A percentile compares a stretch with the other conserved stretches of the same genome.
phyloP scores from a whole-genome alignment of 2,888 invertebrate species.

The Nemotelus pantherinus region DNA sequence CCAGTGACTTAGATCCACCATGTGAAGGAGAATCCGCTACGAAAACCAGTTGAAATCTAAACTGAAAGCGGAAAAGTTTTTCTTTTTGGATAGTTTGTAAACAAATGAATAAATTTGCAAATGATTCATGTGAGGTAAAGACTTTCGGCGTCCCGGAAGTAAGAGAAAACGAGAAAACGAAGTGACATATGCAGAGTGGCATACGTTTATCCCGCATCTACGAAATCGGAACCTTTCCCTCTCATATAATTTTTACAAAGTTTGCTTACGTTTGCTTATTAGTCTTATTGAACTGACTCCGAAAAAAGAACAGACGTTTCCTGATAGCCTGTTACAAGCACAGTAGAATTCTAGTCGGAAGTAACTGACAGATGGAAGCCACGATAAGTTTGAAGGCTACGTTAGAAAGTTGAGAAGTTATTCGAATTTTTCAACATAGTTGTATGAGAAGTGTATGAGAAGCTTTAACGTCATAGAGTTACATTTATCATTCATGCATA shows the following conservation, averaged over 20 bases:
- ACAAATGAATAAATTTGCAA: slow-evolving; percentile 8
- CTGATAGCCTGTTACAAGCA: not conserved
- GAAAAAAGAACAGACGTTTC: not conserved
- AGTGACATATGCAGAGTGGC: not conserved
- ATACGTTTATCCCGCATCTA: not conserved
- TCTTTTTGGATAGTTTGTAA: slow-evolving; percentile 17
- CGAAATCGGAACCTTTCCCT: not conserved
- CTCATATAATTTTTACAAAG: not conserved
- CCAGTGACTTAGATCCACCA: not conserved
- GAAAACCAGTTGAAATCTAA: not conserved
- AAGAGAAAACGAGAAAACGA: not conserved
- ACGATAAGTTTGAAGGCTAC: not conserved
- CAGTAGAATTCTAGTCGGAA: not conserved
- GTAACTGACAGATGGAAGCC: not conserved
- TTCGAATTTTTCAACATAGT: too few species aligned
- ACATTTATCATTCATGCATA: too few species aligned
- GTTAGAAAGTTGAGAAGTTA: too few species aligned
- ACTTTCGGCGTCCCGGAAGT: not conserved
- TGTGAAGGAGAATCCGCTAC: not conserved
- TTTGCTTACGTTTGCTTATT: slow-evolving; percentile 5
- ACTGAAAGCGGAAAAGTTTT: not conserved
- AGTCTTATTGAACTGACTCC: not conserved
- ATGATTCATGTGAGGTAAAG: not conserved
- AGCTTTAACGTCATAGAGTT: too few species aligned
- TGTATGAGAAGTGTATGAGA: too few species aligned